Conservation (phyloP, 2,888 invertebrate species). For the Thelaira solivaga region DNA sequence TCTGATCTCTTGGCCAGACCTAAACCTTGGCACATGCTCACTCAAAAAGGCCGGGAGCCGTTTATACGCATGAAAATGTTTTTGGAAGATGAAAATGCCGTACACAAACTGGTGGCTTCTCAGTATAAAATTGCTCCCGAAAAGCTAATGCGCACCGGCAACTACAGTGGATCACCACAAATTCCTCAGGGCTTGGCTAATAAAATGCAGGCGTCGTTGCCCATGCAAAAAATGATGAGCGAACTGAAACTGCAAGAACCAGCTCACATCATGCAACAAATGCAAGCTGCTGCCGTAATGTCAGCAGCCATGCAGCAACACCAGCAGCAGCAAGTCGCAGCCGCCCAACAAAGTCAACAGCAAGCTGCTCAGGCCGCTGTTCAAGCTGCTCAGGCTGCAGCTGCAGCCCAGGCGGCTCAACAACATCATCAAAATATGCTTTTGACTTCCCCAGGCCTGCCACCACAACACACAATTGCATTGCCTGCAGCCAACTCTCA, state of each 20-base stretch:
- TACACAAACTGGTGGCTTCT: constrained; percentile 95
- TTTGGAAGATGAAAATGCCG: constrained; percentile 95
- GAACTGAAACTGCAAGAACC: constrained; percentile 86
- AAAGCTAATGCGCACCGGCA: constrained; percentile 96
- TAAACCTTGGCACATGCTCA: constrained; percentile 99
- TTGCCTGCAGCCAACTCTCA: constrained; percentile 79
- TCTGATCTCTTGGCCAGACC: constrained; percentile 97
- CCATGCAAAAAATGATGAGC: constrained; percentile 84
- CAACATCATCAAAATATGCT: constrained; percentile 79
- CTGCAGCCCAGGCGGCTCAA: constrained; percentile 77
- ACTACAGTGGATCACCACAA: constrained; percentile 90
- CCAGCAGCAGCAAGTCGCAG: constrained; percentile 68
- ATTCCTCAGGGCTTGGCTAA: constrained; percentile 83
- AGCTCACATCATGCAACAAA: constrained; percentile 79
- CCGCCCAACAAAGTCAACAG: constrained; percentile 78
- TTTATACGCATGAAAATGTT: constrained; percentile 99
- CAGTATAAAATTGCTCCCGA: constrained; percentile 99
- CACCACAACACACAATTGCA: constrained; percentile 85
- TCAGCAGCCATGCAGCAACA: constrained; percentile 77
- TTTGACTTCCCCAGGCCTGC: constrained; percentile 86
- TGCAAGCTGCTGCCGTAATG: constrained; percentile 77
- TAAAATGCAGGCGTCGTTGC: constrained; percentile 84
- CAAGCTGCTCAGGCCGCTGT: constrained; percentile 78
- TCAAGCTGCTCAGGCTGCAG: constrained; percentile 79
- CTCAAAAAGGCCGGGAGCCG: constrained; percentile 96